phyloP scores from a whole-genome alignment of 2,797 vertebrate species.

The Anabacerthia variegaticeps region DNA sequence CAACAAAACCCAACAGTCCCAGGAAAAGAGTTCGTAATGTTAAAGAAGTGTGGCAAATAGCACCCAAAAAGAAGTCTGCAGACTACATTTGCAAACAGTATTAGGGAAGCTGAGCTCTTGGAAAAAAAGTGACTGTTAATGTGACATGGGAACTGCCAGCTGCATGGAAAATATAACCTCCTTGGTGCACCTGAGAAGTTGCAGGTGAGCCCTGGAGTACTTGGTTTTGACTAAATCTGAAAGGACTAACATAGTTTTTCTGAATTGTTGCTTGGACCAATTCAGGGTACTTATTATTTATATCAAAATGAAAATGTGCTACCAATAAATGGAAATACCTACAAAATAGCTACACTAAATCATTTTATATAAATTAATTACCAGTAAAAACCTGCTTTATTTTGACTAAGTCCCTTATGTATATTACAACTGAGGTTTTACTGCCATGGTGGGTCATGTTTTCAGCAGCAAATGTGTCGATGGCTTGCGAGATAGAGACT shows the following conservation, averaged over 20 bases:
- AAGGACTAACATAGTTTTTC: neutral
- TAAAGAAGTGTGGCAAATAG: neutral
- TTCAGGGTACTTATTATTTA: neutral
- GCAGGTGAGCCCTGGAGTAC: neutral
- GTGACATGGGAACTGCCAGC: neutral
- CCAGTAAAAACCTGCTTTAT: neutral
- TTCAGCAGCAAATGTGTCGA: neutral
- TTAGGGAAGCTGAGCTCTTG: neutral
- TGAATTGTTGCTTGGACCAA: neutral
- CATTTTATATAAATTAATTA: neutral
- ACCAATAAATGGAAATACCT: neutral
- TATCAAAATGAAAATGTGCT: neutral
- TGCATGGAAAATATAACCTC: neutral
- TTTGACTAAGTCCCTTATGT: neutral
- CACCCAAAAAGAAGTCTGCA: neutral
- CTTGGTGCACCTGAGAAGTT: neutral
- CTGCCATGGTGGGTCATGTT: rapidly evolving
- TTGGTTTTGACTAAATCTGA: neutral
- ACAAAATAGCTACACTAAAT: neutral
- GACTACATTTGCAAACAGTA: neutral
- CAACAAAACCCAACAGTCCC: neutral
- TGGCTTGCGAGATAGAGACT: neutral
- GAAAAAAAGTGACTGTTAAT: neutral
- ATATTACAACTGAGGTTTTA: neutral
- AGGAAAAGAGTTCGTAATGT: neutral